Conservation (phyloP, 2,797 vertebrate species). For the Alcedo quadribrachys region DNA sequence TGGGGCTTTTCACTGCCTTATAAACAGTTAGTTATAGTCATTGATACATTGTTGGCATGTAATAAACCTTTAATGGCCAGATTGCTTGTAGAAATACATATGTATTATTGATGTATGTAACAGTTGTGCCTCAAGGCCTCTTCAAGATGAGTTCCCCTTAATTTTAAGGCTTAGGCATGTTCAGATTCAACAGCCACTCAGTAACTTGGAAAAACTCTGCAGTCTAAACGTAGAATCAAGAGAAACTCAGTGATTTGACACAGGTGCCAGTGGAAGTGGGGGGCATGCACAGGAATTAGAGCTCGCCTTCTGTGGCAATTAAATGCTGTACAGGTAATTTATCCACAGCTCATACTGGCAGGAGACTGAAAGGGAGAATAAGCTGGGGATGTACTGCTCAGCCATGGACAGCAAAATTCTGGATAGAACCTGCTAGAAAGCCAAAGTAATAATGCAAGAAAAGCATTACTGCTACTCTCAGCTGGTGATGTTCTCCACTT, state of each 20-base stretch:
- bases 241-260: not conserved
- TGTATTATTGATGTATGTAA: conserved; percentile 34
- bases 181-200: not conserved
- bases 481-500: not conserved
- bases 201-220: not conserved
- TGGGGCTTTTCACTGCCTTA: conserved; percentile 44
- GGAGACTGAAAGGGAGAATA: not conserved
- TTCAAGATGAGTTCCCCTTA: not conserved
- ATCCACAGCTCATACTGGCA: not conserved
- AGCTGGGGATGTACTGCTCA: not conserved
- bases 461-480: not conserved
- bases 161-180: not conserved
- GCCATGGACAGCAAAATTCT: not conserved
- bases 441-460: not conserved
- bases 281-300: not conserved
- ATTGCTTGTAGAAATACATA: conserved; percentile 58
- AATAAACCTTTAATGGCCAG: conserved; percentile 57
- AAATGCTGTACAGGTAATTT: not conserved
- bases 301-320: not conserved
- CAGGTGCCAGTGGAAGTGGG: not conserved
- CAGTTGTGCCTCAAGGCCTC: conserved; percentile 11
- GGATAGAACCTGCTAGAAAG: not conserved
- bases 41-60: conserved; percentile 52
- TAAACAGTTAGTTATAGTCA: conserved; percentile 59
- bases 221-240: not conserved